Evolutionary conservation across 2,888 invertebrate genomes (phyloP).

Genomic region (Microctonus aethiopoides): DNA sequence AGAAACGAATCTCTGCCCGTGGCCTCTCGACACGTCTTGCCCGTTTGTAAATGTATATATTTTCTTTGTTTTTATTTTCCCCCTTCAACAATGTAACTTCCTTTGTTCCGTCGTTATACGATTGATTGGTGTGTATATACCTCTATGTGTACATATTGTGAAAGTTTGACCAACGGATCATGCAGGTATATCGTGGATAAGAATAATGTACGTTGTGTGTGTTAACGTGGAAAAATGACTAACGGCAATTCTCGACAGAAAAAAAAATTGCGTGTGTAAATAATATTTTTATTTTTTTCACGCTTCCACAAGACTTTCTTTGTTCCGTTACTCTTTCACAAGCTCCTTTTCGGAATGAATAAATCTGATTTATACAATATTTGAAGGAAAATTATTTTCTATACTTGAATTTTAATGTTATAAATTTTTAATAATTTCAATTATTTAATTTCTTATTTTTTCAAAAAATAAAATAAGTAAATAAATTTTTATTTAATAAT

Average conservation of each 20-base stretch:
- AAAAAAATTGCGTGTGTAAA: not conserved
- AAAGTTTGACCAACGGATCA: conserved; percentile 26
- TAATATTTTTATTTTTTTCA: not conserved
- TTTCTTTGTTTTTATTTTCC: conserved; percentile 2
- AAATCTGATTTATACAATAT: not conserved
- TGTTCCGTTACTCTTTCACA: not conserved
- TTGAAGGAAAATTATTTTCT: not conserved
- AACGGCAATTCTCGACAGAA: not conserved
- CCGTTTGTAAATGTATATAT: conserved; percentile 20
- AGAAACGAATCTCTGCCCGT: conserved; percentile 29
- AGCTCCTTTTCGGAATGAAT: not conserved
- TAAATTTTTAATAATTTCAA: no score
- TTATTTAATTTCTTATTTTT: no score
- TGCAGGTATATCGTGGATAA: conserved; percentile 12
- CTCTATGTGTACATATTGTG: not conserved
- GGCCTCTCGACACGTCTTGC: conserved; percentile 35
- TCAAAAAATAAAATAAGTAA: no score
- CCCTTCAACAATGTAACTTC: conserved; percentile 18
- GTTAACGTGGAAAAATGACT: not conserved
- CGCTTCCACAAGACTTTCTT: not conserved
- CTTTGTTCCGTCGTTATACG: conserved; percentile 36
- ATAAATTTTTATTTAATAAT: no score
- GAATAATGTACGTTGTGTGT: not conserved
- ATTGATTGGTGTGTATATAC: conserved; percentile 23
- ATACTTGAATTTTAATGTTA: no score